Percentiles rank a stretch among this genome's conserved stretches.
phyloP scores from a whole-genome alignment of 2,797 vertebrate genomes.

The Gallirallus australis region DNA sequence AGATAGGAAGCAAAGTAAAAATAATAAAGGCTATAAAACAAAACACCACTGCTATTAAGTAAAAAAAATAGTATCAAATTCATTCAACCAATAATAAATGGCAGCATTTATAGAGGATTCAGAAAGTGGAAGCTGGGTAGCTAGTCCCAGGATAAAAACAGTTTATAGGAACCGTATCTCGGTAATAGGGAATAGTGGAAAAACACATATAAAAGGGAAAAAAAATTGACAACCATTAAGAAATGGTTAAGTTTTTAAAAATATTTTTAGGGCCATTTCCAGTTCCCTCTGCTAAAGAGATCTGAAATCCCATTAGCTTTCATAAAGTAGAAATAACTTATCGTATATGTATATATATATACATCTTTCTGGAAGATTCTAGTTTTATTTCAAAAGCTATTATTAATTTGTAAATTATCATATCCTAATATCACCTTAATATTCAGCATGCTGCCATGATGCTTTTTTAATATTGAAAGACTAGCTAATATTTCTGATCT shows the following conservation, averaged over 20 bases:
- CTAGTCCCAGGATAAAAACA: neutral
- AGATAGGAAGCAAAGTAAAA: neutral
- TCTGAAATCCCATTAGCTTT: neutral
- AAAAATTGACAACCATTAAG: neutral
- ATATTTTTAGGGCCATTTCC: neutral
- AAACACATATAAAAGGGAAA: neutral
- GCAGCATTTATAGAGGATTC: neutral
- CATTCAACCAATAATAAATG: neutral
- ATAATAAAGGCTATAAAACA: neutral
- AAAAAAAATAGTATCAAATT: neutral
- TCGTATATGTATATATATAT: neutral
- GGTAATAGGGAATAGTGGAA: neutral
- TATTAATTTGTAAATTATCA: neutral
- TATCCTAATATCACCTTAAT: conserved; percentile 9
- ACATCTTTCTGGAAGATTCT: neutral
- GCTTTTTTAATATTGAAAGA: conserved; percentile 39
- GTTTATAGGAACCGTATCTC: neutral
- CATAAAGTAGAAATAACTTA: neutral
- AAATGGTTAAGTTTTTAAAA: neutral
- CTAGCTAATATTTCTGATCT: conserved; percentile 35
- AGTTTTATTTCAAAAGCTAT: neutral
- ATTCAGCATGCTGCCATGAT: neutral
- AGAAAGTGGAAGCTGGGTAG: neutral
- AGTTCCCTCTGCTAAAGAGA: neutral
- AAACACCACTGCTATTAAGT: neutral